Conservation (phyloP, 2,113 vertebrate genomes). For the Brachypodius melanocephalos region DNA sequence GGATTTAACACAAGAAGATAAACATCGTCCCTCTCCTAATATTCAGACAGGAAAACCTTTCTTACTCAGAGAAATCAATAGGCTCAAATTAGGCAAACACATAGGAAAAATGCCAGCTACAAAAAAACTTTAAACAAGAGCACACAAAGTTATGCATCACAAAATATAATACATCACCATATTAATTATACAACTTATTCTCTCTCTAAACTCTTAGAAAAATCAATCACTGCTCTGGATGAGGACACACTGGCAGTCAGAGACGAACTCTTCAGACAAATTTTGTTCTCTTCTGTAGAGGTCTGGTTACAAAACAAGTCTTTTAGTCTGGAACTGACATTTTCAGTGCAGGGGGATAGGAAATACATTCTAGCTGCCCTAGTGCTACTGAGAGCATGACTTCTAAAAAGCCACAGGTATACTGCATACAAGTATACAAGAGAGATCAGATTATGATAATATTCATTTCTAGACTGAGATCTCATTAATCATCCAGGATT, state of each 20-base stretch:
- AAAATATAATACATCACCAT: background rate
- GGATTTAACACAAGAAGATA: background rate
- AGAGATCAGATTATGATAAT: background rate
- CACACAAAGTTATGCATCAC: background rate
- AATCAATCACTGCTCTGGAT: background rate
- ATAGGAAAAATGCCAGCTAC: background rate
- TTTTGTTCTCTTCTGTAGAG: background rate
- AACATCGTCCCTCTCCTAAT: background rate
- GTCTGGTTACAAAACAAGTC: background rate
- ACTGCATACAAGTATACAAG: background rate
- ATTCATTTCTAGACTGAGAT: background rate
- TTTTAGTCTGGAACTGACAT: background rate
- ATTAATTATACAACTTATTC: background rate
- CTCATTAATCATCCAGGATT: background rate
- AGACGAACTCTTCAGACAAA: background rate
- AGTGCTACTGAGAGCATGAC: background rate
- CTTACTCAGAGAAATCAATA: background rate
- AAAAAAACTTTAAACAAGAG: background rate
- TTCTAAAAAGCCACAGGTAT: background rate
- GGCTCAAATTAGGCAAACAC: background rate
- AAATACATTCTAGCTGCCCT: background rate
- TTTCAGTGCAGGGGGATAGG: background rate
- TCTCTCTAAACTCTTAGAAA: background rate
- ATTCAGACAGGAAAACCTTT: background rate
- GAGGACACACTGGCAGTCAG: background rate